Base-by-base conservation (phyloP, 2,113 vertebrate genomes). In the Indicator indicator region DNA sequence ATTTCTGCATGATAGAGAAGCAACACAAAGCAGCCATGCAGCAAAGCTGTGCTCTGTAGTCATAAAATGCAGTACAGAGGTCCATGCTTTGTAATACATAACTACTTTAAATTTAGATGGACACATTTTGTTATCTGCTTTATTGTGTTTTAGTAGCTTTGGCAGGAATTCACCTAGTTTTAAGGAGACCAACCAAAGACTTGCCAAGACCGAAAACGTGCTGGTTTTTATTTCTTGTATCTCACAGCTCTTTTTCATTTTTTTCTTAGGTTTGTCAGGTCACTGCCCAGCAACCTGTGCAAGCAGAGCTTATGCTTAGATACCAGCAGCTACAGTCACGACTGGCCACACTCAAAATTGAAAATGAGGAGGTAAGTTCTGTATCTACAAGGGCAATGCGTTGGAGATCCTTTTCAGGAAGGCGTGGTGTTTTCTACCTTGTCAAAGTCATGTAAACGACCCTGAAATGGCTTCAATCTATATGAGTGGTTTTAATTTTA, bases 241-340 rank as follows among this genome's bases (percentile, higher is more conserved):
- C 68, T 95, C 59, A 94, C 52, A 48, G 26, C 46, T 87, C 23
- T 90, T 91, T 97, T 80, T 94, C 75, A 70, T 96, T 96, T 96
- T 96, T 94, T 95, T 88, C 3, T 87, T 94, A 99, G 99, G 98
- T 99, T 91, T 99, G 98, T 96, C 99, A 99, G 96, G 98, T 99
- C 91, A 99, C 99, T 24, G 98, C 99, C 77, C 99, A 99, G 96
- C 99, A 99, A 52, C 98, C 99, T 0, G 98, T 99, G 68, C 99
- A 99, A 42, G 98, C 98, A 2, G 99, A 99, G 83, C 98, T 99
- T 71, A 98, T 99, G 97, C 97, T 99, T 63, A 98, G 99, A 62
- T 99, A 99, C 96, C 99, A 99, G 94, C 99, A 99, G 83, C 98
- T 99, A 26, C 99, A 99, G 97, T 99, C 99, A 27, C 98, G 99